phyloP scores from a whole-genome alignment of 2,113 vertebrate genomes.

The Gallinago media region DNA sequence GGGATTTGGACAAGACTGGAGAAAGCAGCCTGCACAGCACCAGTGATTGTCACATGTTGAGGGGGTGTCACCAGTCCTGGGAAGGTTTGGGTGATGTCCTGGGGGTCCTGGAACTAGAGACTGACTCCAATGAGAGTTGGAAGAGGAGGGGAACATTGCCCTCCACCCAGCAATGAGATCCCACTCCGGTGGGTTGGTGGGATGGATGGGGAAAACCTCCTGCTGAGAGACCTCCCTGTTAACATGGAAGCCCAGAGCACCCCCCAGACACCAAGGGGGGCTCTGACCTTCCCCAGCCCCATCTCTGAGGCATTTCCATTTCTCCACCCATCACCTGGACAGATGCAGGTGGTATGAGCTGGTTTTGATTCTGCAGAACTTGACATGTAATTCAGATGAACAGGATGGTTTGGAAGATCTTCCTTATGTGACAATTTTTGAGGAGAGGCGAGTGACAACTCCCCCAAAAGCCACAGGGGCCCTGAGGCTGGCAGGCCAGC shows the following conservation, averaged over 20 bases:
- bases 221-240: neutral
- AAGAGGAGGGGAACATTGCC: neutral
- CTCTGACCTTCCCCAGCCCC: fast-evolving
- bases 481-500: neutral
- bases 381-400: neutral
- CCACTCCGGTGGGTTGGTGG: fast-evolving
- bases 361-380: neutral
- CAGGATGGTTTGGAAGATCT: neutral
- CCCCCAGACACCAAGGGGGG: fast-evolving
- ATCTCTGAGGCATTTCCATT: fast-evolving
- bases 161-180: fast-evolving
- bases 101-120: neutral
- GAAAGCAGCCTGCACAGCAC: fast-evolving
- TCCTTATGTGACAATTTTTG: neutral
- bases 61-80: neutral
- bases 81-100: neutral
- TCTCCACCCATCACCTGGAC: neutral
- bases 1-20: neutral
- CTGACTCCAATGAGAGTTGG: neutral
- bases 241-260: fast-evolving
- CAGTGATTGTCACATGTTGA: fast-evolving
- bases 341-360: fast-evolving
- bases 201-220: neutral
- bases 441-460: neutral
- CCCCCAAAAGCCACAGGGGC: fast-evolving